Conservation (phyloP, 2,797 vertebrate genomes). For the Denticeps clupeoides region DNA sequence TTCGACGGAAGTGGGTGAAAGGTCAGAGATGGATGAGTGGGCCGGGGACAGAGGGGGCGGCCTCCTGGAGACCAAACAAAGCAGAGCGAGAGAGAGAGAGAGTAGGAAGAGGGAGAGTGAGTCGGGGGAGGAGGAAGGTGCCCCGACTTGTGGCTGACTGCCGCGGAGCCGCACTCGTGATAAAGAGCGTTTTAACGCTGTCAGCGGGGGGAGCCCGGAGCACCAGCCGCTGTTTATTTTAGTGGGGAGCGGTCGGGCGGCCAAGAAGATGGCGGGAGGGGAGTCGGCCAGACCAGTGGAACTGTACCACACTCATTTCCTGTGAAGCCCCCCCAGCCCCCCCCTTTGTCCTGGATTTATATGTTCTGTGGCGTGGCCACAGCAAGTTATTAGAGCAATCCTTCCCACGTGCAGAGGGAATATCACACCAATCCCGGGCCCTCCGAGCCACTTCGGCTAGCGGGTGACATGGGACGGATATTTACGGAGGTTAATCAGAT, state of each 20-base stretch:
- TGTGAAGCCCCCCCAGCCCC: slow-evolving; percentile 16
- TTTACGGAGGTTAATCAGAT: too few species aligned
- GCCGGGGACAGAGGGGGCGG: slow-evolving; percentile 9
- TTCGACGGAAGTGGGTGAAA: slow-evolving; percentile 24
- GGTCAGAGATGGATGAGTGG: slow-evolving; percentile 18
- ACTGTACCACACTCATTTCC: slow-evolving; percentile 24
- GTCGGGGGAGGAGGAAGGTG: slow-evolving; percentile 8
- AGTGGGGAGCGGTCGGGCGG: slow-evolving; percentile 13
- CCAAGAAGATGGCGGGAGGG: not conserved
- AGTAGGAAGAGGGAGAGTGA: not conserved
- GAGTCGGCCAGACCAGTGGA: not conserved
- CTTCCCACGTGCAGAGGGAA: not conserved
- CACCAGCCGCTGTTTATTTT: slow-evolving; percentile 19
- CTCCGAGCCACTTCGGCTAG: not conserved
- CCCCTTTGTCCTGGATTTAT: slow-evolving; percentile 23
- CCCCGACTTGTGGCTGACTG: not conserved
- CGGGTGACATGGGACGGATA: slow-evolving; percentile 3
- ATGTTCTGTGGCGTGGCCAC: slow-evolving; percentile 12
- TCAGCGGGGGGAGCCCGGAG: slow-evolving; percentile 14
- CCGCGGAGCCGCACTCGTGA: slow-evolving; percentile 2
- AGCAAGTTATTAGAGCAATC: slow-evolving; percentile 12
- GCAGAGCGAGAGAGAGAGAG: not conserved
- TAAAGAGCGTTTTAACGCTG: slow-evolving; percentile 14
- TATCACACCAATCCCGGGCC: not conserved
- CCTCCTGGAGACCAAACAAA: slow-evolving; percentile 9